phyloP scores from a whole-genome alignment of 2,888 invertebrate species.

The Cheilosia vernalis region DNA sequence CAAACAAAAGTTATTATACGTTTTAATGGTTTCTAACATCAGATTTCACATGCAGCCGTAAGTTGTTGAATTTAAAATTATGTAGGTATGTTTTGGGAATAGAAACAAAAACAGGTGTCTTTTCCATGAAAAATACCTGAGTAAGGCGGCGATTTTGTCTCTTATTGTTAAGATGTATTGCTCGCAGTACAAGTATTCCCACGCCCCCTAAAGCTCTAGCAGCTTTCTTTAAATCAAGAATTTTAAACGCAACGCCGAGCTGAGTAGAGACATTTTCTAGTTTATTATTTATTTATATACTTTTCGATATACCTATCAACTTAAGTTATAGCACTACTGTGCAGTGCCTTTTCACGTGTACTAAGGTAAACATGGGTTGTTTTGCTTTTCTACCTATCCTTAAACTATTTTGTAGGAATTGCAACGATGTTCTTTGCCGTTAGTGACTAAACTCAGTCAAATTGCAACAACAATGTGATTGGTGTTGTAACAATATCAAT shows the following conservation, averaged over 20 bases:
- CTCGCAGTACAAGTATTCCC: background rate
- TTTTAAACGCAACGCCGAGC: slow-evolving; percentile 2
- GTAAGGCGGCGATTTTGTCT: slow-evolving; percentile 10
- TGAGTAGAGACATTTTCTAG: slow-evolving; percentile 24
- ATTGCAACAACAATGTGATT: too few relatives aligned
- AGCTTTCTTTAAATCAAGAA: slow-evolving; percentile 21
- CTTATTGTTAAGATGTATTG: slow-evolving; percentile 10
- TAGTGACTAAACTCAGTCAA: too few relatives aligned
- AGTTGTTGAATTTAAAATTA: background rate
- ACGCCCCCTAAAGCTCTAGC: slow-evolving; percentile 11
- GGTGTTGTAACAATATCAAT: too few relatives aligned
- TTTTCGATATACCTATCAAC: slow-evolving; percentile 15
- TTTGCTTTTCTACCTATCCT: background rate
- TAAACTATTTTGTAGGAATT: too few relatives aligned
- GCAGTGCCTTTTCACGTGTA: slow-evolving; percentile 29
- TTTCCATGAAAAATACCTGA: slow-evolving; percentile 4
- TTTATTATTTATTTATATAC: slow-evolving; percentile 68
- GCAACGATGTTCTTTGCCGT: too few relatives aligned
- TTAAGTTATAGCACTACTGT: slow-evolving; percentile 37
- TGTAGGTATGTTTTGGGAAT: background rate
- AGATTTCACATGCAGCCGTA: too few relatives aligned
- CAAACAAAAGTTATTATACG: too few relatives aligned
- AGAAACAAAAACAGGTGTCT: slow-evolving; percentile 34
- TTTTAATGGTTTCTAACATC: too few relatives aligned
- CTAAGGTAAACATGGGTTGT: slow-evolving; percentile 1